A percentile compares a stretch with the other conserved stretches of the same genome.
Evolutionary conservation across 2,113 vertebrate genomes (phyloP).

Genomic region (Rhombomys opimus): DNA sequence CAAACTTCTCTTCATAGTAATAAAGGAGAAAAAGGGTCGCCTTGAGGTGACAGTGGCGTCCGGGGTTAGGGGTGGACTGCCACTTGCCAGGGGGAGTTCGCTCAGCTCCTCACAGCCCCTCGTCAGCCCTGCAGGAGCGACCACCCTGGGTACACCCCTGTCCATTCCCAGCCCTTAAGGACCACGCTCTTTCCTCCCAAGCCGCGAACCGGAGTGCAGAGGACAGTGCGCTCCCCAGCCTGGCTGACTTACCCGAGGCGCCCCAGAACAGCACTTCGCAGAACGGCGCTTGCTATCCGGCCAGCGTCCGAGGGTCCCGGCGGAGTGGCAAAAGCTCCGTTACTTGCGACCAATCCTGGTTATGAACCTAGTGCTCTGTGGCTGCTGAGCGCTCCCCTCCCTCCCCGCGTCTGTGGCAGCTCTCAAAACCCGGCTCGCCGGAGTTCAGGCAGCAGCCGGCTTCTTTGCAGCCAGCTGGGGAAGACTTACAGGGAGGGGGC

Average conservation of each 20-base stretch:
- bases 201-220: background rate
- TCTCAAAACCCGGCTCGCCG: conserved; percentile 69
- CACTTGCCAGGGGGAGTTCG: background rate
- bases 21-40: background rate
- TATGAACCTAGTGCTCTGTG: conserved; percentile 45
- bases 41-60: background rate
- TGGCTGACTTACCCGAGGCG: conserved; percentile 50
- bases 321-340: conserved; percentile 44
- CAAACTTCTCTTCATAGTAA: conserved; percentile 74
- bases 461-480: background rate
- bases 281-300: background rate
- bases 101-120: background rate
- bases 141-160: background rate
- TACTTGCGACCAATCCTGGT: conserved; percentile 77
- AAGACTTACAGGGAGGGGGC: background rate
- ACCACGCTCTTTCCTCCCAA: background rate
- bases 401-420: conserved; percentile 29
- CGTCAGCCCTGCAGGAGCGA: background rate
- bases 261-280: background rate
- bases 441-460: background rate
- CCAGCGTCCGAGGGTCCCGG: conserved; percentile 21
- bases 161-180: background rate
- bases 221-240: too few relatives aligned
- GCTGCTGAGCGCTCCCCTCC: conserved; percentile 4
- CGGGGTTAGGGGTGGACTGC: background rate